Base-by-base conservation (phyloP, 2,888 invertebrate genomes). In the Nesidiocoris tenuis region DNA sequence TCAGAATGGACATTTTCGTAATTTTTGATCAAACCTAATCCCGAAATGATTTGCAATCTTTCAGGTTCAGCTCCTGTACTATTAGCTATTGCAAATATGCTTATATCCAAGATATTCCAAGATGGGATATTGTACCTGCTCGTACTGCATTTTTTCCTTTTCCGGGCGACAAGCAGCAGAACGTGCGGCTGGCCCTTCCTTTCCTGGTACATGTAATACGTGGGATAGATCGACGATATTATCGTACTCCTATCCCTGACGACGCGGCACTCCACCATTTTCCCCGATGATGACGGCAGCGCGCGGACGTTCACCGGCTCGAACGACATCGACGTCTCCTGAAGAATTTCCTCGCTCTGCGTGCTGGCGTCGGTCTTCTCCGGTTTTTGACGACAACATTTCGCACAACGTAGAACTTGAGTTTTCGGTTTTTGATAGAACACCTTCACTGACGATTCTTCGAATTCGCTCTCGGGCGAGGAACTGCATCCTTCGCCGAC, bases 121-220 rank as follows among this genome's bases (percentile, higher is more conserved):
- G n/a, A n/a, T n/a, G n/a, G n/a, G n/a, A n/a, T n/a, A n/a, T n/a
- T n/a, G 67, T 68, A 68, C 61, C 57, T 57, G 57, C 59, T 59
- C 23, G 70, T 70, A 24, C 59, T 59, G 61, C 70, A 70, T 21
- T 70, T 70, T 23, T 70, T 70, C 61, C 70, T 12, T 25, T 59
- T 70, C 19, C 70, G 9, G 17, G 70, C 70, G 7, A 61, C 39
- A n/a, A 70, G 61, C 23, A 59, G 25, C 5, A 59, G 70, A 7
- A 2, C 0, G 1, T 59, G 24, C 19, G 67, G 56, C 19, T 56
- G 39, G 21, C 19, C 67, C 24, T 70, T 57, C 18, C 61, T 22
- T 18, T 70, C 70, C 24, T 57, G 59, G 59, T 59, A 70, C 24
- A 70, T 22, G 19, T 57, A n/a, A 57, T 70, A 70, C 17, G 57